These are phyloP conservation scores for Cepaea nemoralis DNA, from an alignment of 1,140 invertebrate genomes.

Conservation along the genomic window DNA sequence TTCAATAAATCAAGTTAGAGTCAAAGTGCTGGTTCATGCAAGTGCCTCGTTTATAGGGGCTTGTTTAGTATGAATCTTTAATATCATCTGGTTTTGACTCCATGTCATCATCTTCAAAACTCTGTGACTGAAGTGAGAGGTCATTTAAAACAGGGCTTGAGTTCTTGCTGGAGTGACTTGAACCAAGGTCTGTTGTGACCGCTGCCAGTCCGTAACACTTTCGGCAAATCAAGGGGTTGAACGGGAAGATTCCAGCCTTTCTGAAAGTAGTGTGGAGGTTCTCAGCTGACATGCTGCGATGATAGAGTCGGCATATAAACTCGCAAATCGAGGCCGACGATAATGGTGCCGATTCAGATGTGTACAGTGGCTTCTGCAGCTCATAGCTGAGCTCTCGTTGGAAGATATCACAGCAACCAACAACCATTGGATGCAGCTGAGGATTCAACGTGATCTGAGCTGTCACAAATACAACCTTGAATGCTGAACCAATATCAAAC, in stretches of 20 bases:
- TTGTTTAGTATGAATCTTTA: too few relatives aligned
- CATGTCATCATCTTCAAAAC: slow-evolving; percentile 11
- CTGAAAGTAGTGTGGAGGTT: slow-evolving; percentile 20
- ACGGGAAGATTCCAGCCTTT: slow-evolving; percentile 29
- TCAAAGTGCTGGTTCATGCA: too few relatives aligned
- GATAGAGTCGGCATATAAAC: slow-evolving; percentile 31
- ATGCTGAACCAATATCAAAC: slow-evolving; percentile 27
- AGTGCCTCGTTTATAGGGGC: too few relatives aligned
- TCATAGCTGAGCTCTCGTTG: slow-evolving; percentile 21
- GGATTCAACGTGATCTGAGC: background rate
- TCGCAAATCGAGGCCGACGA: slow-evolving; percentile 28
- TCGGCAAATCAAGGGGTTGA: slow-evolving; percentile 18
- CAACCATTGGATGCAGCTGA: slow-evolving; percentile 27
- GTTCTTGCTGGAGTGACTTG: slow-evolving; percentile 2
- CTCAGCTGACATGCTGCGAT: slow-evolving; percentile 28
- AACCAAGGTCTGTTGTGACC: background rate
- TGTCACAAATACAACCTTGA: slow-evolving; percentile 31
- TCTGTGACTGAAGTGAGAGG: background rate
- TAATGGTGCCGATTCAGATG: slow-evolving; percentile 7
- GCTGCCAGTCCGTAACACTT: background rate
- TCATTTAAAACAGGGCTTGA: background rate
- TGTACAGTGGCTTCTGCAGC: slow-evolving; percentile 25
- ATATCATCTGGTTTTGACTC: too few relatives aligned
- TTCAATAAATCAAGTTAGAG: too few relatives aligned
- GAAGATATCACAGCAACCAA: slow-evolving; percentile 25